phyloP scores from a whole-genome alignment of 1,140 invertebrate genomes.

The Bombus confusus region DNA sequence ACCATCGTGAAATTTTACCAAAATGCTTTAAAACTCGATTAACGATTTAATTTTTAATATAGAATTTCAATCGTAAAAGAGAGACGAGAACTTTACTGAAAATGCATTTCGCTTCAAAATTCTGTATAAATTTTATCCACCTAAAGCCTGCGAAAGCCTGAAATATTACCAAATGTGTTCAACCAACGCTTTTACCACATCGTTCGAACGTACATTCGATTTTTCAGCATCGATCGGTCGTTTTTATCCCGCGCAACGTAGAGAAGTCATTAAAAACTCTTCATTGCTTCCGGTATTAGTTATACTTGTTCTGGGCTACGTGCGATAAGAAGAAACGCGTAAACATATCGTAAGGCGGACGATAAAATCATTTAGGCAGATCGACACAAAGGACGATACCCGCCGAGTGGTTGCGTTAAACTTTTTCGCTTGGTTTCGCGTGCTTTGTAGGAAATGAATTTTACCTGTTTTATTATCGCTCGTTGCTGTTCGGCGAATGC shows the following conservation, averaged over 20 bases:
- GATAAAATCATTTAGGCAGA: slow-evolving; percentile 31
- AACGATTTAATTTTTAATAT: background rate
- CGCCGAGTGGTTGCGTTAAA: slow-evolving; percentile 29
- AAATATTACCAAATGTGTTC: background rate
- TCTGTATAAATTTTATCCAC: background rate
- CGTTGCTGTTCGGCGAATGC: background rate
- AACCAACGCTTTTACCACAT: background rate
- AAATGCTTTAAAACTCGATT: too few species aligned
- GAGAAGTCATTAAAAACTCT: slow-evolving; percentile 39
- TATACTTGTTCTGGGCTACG: background rate
- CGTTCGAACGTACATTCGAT: background rate
- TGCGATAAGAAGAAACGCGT: slow-evolving; percentile 20
- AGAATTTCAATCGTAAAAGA: background rate
- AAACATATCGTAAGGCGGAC: background rate
- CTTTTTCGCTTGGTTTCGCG: slow-evolving; percentile 21
- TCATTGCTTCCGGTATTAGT: slow-evolving; percentile 18
- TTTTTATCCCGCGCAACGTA: slow-evolving; percentile 1
- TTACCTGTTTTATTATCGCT: background rate
- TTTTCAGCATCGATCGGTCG: slow-evolving; percentile 8
- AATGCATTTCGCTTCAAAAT: background rate
- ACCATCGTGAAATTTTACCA: background rate
- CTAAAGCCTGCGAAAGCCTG: background rate
- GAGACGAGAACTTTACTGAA: background rate
- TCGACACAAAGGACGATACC: slow-evolving; percentile 24
- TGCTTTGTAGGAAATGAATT: slow-evolving; percentile 7